Conservation (phyloP, 2,888 invertebrate genomes). For the Chironomus tentans region DNA sequence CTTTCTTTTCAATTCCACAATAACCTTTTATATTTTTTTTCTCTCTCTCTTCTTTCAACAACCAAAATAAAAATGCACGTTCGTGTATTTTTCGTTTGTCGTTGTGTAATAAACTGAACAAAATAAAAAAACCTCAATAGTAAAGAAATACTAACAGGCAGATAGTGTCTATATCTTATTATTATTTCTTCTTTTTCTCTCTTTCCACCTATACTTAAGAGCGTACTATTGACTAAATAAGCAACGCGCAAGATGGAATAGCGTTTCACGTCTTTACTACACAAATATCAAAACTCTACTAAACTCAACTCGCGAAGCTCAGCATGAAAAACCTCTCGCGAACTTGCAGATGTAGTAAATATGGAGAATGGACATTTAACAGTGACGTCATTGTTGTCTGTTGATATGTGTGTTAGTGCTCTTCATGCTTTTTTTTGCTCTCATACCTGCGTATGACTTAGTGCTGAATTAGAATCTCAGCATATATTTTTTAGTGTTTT, state of each 20-base stretch:
- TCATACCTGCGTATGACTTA: not conserved
- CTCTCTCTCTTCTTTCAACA: not conserved
- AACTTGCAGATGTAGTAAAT: no score
- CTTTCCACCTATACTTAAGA: not conserved
- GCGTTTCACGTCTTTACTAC: conserved; percentile 11
- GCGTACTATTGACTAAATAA: not conserved
- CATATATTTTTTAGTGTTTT: no score
- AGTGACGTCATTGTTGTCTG: not conserved
- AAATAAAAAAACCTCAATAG: no score
- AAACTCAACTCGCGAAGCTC: not conserved
- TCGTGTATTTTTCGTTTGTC: no score
- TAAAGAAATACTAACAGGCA: not conserved
- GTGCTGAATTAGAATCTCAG: not conserved
- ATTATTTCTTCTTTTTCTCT: not conserved
- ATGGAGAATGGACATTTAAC: not conserved
- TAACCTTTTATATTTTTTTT: not conserved
- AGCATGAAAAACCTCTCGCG: not conserved
- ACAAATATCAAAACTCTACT: conserved; percentile 23
- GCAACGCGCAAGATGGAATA: not conserved
- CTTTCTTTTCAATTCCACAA: not conserved
- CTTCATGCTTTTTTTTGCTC: no score
- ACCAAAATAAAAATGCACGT: no score
- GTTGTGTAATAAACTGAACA: no score
- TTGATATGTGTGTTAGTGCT: not conserved
- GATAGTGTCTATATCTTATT: not conserved